Percentiles rank a stretch among this genome's conserved stretches.
Conservation (phyloP, 2,113 vertebrate species). For the Entomyzon cyanotis region DNA sequence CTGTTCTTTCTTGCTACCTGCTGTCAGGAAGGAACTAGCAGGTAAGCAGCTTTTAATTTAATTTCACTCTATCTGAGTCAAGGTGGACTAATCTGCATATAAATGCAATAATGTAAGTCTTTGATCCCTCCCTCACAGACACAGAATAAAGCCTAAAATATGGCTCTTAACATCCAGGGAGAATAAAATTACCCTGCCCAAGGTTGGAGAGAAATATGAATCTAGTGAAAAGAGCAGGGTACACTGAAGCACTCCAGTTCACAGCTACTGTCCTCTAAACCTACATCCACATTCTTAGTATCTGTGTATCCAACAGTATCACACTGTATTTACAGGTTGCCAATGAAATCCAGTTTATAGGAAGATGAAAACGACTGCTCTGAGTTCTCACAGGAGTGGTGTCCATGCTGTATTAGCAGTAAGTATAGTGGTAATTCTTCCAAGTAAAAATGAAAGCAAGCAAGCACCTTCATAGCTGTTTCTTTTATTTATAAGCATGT, state of each 20-base stretch:
- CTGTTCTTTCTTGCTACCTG: neutral
- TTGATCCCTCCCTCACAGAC: neutral
- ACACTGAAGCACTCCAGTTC: neutral
- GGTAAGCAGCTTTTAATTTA: slow-evolving; percentile 27
- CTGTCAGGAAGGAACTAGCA: neutral
- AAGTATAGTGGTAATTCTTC: neutral
- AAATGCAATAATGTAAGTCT: neutral
- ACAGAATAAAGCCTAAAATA: neutral
- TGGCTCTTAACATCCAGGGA: neutral
- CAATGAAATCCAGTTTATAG: neutral
- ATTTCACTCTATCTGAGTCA: neutral
- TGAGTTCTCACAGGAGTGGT: neutral
- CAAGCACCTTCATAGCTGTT: neutral
- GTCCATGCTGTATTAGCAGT: neutral
- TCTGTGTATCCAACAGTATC: neutral
- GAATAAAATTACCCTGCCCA: neutral
- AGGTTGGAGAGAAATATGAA: neutral
- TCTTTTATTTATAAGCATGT: neutral
- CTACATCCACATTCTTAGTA: neutral
- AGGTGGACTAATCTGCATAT: neutral
- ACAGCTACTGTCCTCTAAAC: neutral
- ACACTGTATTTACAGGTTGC: neutral
- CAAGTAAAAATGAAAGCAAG: neutral
- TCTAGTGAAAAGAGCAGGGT: neutral
- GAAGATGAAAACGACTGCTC: neutral